Evolutionary conservation across 2,888 invertebrate species (phyloP), one percentile per base, ranked within the genome.

Genomic region (Epirrhoe tristata): DNA sequence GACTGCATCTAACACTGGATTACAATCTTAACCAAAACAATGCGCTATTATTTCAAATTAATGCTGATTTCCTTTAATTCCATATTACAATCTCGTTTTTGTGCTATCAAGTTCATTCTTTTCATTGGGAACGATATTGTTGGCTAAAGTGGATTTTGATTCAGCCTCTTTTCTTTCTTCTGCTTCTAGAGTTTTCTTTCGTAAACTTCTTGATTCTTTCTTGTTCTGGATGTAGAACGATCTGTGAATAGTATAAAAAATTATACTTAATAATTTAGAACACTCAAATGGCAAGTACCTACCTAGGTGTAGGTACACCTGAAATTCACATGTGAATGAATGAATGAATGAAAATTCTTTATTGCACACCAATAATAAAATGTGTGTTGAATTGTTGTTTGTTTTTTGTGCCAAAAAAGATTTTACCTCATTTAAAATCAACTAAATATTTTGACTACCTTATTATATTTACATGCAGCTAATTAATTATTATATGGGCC

Each of bases 171-270:
- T 77, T 14, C 62, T 72, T 54, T 74, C 75, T 69, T 90, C 88
- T 8, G 83, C 83, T 75, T 87, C 88, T 6, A 50, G 34, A 16
- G 90, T 91, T 53, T 75, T 80, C 69, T 88, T 89, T 69, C 91
- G 84, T 46, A 85, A 80, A 12, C 73, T 78, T 51, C 72, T 83
- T 4, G 80, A 31, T 54, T 80, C 78, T 74, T 71, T 80, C 72
- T 83, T 83, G 54, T 89, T 84, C 57, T 89, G 86, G 1, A 73
- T 67, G 77, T 83, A 91, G 77, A 93, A 92, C 17, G 76, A 78
- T 63, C 93, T 93, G 84, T 0, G 83, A 83, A 63, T 31, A 64
- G 62, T 55, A 46, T 48, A 32, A 31, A 6, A 24, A n/a, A 24
- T 5, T 50, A 24, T 43, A 10, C 5, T 8, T n/a, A n/a, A n/a